phyloP scores from a whole-genome alignment of 2,888 invertebrate species.

The Drosophila picticornis region DNA sequence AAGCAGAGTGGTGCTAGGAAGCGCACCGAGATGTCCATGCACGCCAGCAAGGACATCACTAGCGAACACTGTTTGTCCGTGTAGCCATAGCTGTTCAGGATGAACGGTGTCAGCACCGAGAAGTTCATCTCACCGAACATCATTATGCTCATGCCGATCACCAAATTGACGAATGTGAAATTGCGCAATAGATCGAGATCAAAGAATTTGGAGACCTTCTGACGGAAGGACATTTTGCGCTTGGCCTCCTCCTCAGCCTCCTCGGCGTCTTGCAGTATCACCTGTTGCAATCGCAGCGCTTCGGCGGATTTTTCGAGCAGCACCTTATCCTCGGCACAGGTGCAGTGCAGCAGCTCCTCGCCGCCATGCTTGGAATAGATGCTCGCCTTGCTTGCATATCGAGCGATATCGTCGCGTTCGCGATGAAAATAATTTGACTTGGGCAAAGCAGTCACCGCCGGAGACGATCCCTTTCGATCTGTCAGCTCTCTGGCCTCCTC shows the following conservation, averaged over 20 bases:
- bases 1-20: slow-evolving; percentile 89
- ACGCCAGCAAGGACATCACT: slow-evolving; percentile 90
- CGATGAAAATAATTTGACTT: slow-evolving; percentile 87
- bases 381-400: slow-evolving; percentile 80
- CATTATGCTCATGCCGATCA: slow-evolving; percentile 90
- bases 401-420: slow-evolving; percentile 86
- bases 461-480: slow-evolving; percentile 16
- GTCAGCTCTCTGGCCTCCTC: slow-evolving; percentile 37
- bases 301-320: slow-evolving; percentile 74
- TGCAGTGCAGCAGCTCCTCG: slow-evolving; percentile 73
- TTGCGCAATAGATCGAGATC: slow-evolving; percentile 90
- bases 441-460: slow-evolving; percentile 41
- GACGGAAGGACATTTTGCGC: slow-evolving; percentile 86
- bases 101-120: slow-evolving; percentile 90
- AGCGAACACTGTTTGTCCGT: slow-evolving; percentile 87
- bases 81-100: slow-evolving; percentile 89
- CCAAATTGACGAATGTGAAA: slow-evolving; percentile 89
- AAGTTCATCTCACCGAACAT: slow-evolving; percentile 91
- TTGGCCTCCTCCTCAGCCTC: slow-evolving; percentile 82
- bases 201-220: slow-evolving; percentile 89
- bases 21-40: slow-evolving; percentile 88
- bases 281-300: slow-evolving; percentile 49
- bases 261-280: slow-evolving; percentile 42
- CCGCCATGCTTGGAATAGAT: slow-evolving; percentile 74
- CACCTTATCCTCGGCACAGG: slow-evolving; percentile 82